These are phyloP conservation scores for Cetoscarus ocellatus DNA, from an alignment of 2,797 vertebrate genomes.

Conservation along the genomic window DNA sequence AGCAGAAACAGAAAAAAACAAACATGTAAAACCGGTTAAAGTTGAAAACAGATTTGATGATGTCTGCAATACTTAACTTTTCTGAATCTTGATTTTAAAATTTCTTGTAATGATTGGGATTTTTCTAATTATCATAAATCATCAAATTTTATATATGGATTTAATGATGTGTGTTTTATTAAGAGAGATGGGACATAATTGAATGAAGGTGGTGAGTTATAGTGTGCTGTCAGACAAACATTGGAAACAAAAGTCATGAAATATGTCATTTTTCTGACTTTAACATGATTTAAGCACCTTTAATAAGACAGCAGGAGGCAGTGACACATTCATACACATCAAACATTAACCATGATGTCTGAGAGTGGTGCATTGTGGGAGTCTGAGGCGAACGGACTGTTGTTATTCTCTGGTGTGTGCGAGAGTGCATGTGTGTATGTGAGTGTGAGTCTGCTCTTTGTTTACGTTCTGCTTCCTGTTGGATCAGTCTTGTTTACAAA, in stretches of 20 bases:
- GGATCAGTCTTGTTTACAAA: slow-evolving; percentile 22
- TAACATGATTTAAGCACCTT: neutral
- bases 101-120: neutral
- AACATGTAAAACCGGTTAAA: neutral
- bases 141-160: neutral
- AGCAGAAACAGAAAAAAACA: no score
- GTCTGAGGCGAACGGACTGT: slow-evolving; percentile 41
- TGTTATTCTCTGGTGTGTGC: slow-evolving; percentile 31
- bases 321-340: neutral
- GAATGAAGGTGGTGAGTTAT: neutral
- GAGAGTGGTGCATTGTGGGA: slow-evolving; percentile 25
- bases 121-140: neutral
- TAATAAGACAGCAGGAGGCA: neutral
- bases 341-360: neutral
- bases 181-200: neutral
- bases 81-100: neutral
- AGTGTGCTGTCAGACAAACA: neutral
- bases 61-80: slow-evolving; percentile 1
- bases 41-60: neutral
- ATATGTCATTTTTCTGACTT: neutral
- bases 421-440: slow-evolving; percentile 32
- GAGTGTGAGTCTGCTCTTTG: slow-evolving; percentile 19
- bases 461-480: slow-evolving; percentile 14
- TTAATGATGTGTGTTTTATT: neutral
- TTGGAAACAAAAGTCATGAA: no score